A percentile compares a stretch with the other conserved stretches of the same genome.
Evolutionary conservation across 2,113 vertebrate species (phyloP).

Genomic region (Rhea pennata): DNA sequence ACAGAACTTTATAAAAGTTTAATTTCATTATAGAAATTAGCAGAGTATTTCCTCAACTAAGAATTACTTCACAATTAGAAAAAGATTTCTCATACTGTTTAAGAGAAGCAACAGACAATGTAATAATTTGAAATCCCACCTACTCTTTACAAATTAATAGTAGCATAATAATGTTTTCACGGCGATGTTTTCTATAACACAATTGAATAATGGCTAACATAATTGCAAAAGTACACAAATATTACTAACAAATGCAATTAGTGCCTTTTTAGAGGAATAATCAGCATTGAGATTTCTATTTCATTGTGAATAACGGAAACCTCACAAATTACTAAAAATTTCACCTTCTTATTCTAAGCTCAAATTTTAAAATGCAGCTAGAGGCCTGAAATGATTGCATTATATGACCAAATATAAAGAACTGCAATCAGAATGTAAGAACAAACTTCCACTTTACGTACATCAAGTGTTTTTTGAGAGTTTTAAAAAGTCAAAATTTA

Average conservation of each 20-base stretch:
- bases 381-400: neutral
- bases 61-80: neutral
- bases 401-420: neutral
- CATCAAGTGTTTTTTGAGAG: neutral
- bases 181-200: neutral
- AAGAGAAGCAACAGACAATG: neutral
- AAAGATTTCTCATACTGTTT: neutral
- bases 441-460: neutral
- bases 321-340: neutral
- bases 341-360: neutral
- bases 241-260: neutral
- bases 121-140: neutral
- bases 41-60: neutral
- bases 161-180: neutral
- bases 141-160: neutral
- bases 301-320: neutral
- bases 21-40: constrained; percentile 4
- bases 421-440: neutral
- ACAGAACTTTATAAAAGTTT: neutral
- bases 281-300: neutral
- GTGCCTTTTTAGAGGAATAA: neutral
- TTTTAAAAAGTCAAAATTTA: neutral
- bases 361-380: neutral
- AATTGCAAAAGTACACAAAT: neutral
- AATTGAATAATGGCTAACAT: neutral